A percentile compares a stretch with the other conserved stretches of the same genome.
Conservation (phyloP, 2,113 vertebrate species). For the Microtus richardsoni region DNA sequence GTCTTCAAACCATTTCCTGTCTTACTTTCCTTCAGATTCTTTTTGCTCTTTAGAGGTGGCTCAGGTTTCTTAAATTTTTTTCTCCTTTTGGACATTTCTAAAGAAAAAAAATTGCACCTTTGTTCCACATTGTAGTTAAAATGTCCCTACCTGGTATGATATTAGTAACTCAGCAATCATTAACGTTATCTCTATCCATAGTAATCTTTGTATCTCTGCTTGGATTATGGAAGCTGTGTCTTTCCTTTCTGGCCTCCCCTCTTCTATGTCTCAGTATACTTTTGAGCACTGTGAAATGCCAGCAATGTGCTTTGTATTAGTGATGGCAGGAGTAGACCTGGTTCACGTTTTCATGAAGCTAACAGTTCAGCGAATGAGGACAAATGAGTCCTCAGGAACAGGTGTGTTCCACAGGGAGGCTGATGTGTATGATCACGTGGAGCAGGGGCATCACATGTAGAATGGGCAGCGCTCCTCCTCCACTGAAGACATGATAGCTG, state of each 20-base stretch:
- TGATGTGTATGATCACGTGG: not conserved
- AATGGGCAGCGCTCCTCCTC: not conserved
- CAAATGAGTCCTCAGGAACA: not conserved
- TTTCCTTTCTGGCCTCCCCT: not conserved
- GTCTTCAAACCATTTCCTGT: not conserved
- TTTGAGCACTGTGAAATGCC: not conserved
- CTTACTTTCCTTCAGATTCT: not conserved
- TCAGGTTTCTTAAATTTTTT: not conserved
- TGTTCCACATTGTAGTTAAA: not conserved
- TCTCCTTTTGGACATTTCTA: not conserved
- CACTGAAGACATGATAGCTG: not conserved
- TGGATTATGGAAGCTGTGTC: not conserved
- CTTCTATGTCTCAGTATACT: not conserved
- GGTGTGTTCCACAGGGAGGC: not conserved
- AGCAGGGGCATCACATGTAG: not conserved
- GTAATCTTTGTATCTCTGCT: too few relatives aligned
- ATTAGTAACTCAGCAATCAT: not conserved
- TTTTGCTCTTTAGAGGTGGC: not conserved
- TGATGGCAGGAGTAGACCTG: not conserved
- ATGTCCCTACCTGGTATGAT: not conserved
- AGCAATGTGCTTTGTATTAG: not conserved
- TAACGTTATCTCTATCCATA: not conserved
- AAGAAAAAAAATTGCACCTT: conserved; percentile 21
- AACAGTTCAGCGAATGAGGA: not conserved
- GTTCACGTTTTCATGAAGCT: not conserved